These are phyloP conservation scores for Leucophenga montana DNA, from an alignment of 2,888 invertebrate species.

Conservation along the genomic window DNA sequence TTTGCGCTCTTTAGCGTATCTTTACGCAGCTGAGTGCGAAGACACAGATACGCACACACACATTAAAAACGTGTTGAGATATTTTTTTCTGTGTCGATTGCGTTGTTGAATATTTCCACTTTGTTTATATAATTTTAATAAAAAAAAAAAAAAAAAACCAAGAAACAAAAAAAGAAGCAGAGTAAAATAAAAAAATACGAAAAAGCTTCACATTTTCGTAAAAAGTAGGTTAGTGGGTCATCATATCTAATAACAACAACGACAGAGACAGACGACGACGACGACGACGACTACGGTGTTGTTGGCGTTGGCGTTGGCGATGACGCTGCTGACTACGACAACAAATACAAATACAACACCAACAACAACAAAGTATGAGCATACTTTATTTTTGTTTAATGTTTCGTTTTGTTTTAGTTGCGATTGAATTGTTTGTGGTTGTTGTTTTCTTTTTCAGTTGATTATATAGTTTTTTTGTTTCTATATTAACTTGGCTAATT, in stretches of 20 bases:
- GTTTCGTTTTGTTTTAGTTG: constrained; percentile 23
- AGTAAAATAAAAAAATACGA: constrained; percentile 39
- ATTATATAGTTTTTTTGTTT: constrained; percentile 2
- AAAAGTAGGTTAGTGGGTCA: constrained; percentile 89
- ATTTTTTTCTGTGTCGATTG: constrained; percentile 60
- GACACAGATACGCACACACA: constrained; percentile 20
- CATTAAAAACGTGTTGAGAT: constrained; percentile 26
- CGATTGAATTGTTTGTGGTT: constrained; percentile 16
- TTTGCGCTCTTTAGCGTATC: neutral
- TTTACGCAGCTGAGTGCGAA: constrained; percentile 7
- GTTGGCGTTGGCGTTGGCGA: neutral
- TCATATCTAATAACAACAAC: constrained; percentile 67
- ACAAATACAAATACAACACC: constrained; percentile 40
- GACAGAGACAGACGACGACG: constrained; percentile 39
- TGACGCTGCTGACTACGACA: constrained; percentile 39
- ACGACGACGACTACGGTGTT: constrained; percentile 17
- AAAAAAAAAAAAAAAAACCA: constrained; percentile 54
- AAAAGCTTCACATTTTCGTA: constrained; percentile 73
- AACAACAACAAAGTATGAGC: constrained; percentile 40
- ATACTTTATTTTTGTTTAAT: constrained; percentile 40
- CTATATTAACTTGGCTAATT: neutral
- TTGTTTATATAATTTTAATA: constrained; percentile 69
- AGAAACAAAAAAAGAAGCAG: too few species aligned
- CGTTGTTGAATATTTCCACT: constrained; percentile 67
- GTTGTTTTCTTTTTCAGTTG: constrained; percentile 9